These are phyloP conservation scores for Genyomyrus donnyi DNA, from an alignment of 2,113 vertebrate species.

Conservation along the genomic window DNA sequence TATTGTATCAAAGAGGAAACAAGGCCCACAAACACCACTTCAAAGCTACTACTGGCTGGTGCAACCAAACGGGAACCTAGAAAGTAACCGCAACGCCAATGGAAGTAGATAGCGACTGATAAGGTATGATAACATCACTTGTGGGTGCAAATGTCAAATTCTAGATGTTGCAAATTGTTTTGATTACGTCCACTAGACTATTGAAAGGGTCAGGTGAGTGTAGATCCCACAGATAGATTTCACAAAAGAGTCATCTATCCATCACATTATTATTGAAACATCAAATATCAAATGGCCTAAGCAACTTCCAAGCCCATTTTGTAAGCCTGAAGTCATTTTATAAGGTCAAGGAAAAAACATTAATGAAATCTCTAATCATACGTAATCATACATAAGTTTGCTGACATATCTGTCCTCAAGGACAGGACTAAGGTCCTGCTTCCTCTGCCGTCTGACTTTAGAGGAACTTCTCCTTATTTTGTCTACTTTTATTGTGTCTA, in stretches of 20 bases:
- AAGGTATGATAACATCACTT: not conserved
- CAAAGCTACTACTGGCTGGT: not conserved
- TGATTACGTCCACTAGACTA: not conserved
- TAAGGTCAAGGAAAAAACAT: not conserved
- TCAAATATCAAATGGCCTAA: not conserved
- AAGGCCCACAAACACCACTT: not conserved
- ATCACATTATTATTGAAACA: not conserved
- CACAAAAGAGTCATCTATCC: not conserved
- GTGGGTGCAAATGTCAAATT: not conserved
- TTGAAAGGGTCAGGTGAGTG: not conserved
- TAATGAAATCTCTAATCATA: not conserved
- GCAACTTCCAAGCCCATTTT: not conserved
- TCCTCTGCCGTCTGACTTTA: not conserved
- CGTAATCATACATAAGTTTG: too few relatives aligned
- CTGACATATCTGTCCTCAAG: not conserved
- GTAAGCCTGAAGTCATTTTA: not conserved
- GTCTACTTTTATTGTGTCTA: not conserved
- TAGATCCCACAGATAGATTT: not conserved
- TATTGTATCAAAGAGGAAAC: not conserved
- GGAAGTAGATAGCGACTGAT: not conserved
- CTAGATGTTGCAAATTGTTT: not conserved
- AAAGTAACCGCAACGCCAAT: not conserved
- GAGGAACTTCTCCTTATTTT: not conserved
- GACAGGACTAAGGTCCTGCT: not conserved
- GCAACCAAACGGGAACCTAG: not conserved